Base-by-base conservation (phyloP, 2,797 vertebrate species). In the Scyliorhinus canicula region DNA sequence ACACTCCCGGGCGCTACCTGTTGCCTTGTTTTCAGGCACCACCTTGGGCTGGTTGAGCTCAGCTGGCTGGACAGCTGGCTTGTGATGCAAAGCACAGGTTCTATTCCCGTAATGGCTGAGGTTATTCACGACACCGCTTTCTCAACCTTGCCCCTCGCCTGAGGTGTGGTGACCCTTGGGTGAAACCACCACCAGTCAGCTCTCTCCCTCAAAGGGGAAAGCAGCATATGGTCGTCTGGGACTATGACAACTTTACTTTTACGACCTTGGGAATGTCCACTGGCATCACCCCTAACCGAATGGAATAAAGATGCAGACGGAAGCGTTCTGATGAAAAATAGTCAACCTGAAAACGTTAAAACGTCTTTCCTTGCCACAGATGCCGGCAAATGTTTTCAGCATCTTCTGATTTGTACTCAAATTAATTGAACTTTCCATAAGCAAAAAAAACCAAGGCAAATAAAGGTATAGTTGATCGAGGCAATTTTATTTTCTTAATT, bases 401-500 rank as follows among this genome's bases (percentile, higher is more conserved):
- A 28, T 28, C 28, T 60, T 4, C 60, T 93, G 24, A 44, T 57
- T 67, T 67, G 69, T 35, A 74, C n/a, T 60, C 35, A 90, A 35
- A 7, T 35, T 35, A n/a, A 94, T 35, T 2, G 5, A 91, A 91
- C n/a, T 71, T 71, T 52, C 16, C 4, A 28, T 52, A 8, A 16
- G 60, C 47, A 16, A 28, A 47, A 28, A 47, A 50, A n/a, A 3
- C 4, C 1, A 69, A 40, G 44, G 14, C 24, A 65, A 93, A 47
- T 50, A 60, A 57, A 57, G 47, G 55, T 94, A 69, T 71, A 52
- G 63, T 94, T 69, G 65, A 52, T 50, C 50, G 74, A 74, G 31
- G 67, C 67, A 52, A 94, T 74, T 94, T 94, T 50, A 94, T 94
- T 94, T 71, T 71, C 93, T 94, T 94, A 94, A 94, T 94, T 94